A percentile compares a stretch with the other conserved stretches of the same genome.
These are phyloP conservation scores for Fistularia commersonii DNA, from an alignment of 2,797 vertebrate genomes.

Conservation along the genomic window DNA sequence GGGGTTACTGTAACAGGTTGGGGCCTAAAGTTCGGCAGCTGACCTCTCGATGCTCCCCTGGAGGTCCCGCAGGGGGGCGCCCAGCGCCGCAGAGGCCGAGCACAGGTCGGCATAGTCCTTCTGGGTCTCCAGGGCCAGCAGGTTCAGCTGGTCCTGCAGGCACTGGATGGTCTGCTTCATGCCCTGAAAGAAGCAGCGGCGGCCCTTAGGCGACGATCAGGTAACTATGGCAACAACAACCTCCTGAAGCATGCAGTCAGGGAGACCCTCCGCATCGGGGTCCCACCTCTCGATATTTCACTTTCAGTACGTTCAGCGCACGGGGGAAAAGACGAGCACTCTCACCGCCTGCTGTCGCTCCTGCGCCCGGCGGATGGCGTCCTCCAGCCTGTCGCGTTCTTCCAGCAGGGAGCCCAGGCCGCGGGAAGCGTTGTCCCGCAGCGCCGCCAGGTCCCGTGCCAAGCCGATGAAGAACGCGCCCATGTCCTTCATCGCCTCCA, in stretches of 20 bases:
- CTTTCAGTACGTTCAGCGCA: too few species aligned
- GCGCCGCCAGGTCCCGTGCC: conserved; percentile 59
- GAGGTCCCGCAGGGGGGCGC: conserved; percentile 59
- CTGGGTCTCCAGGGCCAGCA: conserved; percentile 68
- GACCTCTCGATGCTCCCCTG: conserved; percentile 79
- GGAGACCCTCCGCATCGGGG: too few species aligned
- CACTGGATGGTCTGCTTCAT: conserved; percentile 68
- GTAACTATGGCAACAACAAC: too few species aligned
- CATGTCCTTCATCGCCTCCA: conserved; percentile 82
- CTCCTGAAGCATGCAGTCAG: too few species aligned
- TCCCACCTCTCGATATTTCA: too few species aligned
- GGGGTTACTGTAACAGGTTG: not conserved
- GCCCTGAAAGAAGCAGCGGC: conserved; percentile 44
- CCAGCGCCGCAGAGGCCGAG: conserved; percentile 66
- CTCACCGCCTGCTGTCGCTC: conserved; percentile 72
- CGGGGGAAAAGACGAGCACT: not conserved
- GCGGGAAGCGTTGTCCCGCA: conserved; percentile 60
- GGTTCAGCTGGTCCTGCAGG: conserved; percentile 78
- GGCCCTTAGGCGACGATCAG: too few species aligned
- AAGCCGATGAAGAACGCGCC: conserved; percentile 69
- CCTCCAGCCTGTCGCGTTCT: conserved; percentile 72
- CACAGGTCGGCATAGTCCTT: conserved; percentile 69
- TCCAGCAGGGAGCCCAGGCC: conserved; percentile 72
- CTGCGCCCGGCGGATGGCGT: conserved; percentile 66
- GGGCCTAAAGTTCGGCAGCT: conserved; percentile 26